Evolutionary conservation across 2,797 vertebrate genomes (phyloP).

Genomic region (Tapera naevia): DNA sequence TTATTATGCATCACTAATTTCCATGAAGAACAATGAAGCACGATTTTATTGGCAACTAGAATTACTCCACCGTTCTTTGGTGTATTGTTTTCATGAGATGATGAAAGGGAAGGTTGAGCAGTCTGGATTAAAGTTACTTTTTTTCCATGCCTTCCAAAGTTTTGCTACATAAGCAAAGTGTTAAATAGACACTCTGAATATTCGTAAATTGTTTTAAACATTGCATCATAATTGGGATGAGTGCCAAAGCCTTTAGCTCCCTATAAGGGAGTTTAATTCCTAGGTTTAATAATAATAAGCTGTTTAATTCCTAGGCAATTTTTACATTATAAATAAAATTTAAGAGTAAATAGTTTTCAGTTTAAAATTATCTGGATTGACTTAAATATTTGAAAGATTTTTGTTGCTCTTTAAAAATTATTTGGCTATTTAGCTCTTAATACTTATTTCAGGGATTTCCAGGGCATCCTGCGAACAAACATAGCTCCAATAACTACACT

Average conservation of each 20-base stretch:
- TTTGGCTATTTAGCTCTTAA: not conserved
- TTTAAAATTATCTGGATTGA: not conserved
- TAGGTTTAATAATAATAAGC: too few relatives aligned
- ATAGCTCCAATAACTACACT: not conserved
- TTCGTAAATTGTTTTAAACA: constrained; percentile 13
- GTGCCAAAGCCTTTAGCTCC: not conserved
- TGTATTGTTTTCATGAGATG: constrained; percentile 27
- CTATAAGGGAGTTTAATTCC: not conserved
- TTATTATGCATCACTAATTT: constrained; percentile 74
- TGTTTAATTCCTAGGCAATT: not conserved
- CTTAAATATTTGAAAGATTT: not conserved
- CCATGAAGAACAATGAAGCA: constrained; percentile 70
- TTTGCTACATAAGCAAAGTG: not conserved
- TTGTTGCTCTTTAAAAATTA: not conserved
- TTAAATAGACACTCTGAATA: not conserved
- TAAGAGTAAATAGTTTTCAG: not conserved
- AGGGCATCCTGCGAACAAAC: not conserved
- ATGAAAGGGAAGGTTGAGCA: constrained; percentile 1
- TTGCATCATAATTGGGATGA: not conserved
- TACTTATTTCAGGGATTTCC: not conserved
- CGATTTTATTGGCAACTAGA: constrained; percentile 68
- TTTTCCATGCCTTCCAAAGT: constrained; percentile 13
- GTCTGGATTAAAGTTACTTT: not conserved
- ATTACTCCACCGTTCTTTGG: constrained; percentile 38
- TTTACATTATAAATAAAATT: not conserved